Evolutionary conservation across 2,113 vertebrate species (phyloP), one percentile per base, ranked within the genome.

Genomic region (Gymnogyps californianus): DNA sequence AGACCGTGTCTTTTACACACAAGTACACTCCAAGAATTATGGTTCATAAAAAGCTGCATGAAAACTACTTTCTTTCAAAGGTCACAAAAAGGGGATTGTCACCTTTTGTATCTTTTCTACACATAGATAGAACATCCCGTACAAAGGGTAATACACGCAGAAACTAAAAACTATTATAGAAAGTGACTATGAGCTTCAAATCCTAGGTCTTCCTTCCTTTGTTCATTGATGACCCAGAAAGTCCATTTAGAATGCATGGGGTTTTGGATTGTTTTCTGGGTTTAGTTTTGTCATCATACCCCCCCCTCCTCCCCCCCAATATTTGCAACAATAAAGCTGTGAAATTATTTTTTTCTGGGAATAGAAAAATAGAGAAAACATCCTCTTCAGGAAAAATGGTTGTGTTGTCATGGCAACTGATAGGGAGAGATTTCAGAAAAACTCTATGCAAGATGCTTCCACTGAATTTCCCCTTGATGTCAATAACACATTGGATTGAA

Each of bases 391-490:
- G n/a, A 89, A 91, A 32, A 93, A 82, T 0, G 2, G 31, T 77
- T 91, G 6, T 83, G 84, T 90, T 91, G 96, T 74, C 82, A 95
- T 69, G 28, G 61, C 44, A 96, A 93, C 90, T 76, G 54, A 87
- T 74, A 70, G 29, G 65, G 26, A 95, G 49, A 40, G 55, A 89
- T 95, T 94, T 85, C 55, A 64, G 93, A 72, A 81, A 92, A 92
- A 83, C 34, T 84, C 32, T 79, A 31, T 87, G 70, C 26, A 67
- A 96, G 89, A 55, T 42, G 44, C 5, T 95, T 34, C 57, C 36
- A 83, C 24, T 85, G 65, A 91, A 95, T 87, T 87, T 85, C 34
- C 38, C 25, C 40, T 93, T 72, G 28, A 75, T 79, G 34, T 80
- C 67, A 83, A 40, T 76, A 85, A 71, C 13, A 65, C 2, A 6